Percentiles rank a stretch among this genome's conserved stretches.
Conservation (phyloP, 2,888 invertebrate species). For the Sinodicranocentrus sp. region DNA sequence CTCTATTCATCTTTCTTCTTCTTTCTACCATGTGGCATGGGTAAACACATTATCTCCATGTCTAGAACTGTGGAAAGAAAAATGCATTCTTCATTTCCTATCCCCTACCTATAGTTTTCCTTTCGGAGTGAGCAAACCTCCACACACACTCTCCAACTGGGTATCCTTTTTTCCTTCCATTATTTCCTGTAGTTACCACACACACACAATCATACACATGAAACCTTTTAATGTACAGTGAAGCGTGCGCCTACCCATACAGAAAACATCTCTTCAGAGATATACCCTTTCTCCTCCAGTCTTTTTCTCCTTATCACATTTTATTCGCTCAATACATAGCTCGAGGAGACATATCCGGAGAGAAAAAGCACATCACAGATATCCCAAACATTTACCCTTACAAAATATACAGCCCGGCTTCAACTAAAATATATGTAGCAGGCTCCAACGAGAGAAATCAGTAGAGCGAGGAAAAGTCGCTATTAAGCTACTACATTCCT, state of each 20-base stretch:
- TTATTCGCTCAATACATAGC: constrained; percentile 46
- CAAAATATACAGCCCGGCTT: neutral
- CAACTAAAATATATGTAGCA: constrained; percentile 31
- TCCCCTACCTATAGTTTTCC: neutral
- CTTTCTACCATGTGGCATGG: constrained; percentile 42
- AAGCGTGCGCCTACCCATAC: neutral
- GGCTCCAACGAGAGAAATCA: constrained; percentile 53
- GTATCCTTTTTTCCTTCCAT: no score
- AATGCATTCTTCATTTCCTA: constrained; percentile 7
- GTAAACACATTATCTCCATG: neutral
- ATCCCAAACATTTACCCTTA: neutral
- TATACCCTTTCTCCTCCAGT: constrained; percentile 25
- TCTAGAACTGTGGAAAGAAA: constrained; percentile 8
- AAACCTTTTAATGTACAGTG: neutral
- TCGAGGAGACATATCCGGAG: constrained; percentile 30
- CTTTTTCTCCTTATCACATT: constrained; percentile 49
- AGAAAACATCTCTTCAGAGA: neutral
- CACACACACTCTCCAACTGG: neutral
- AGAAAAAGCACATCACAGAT: neutral
- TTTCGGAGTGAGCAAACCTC: no score
- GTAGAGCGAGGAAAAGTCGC: constrained; percentile 50
- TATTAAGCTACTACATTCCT: constrained; percentile 29
- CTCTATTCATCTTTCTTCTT: constrained; percentile 4
- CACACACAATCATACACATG: neutral
- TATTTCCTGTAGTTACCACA: neutral